Conservation (phyloP, 1,140 invertebrate genomes). For the Phenacoccus solenopsis region DNA sequence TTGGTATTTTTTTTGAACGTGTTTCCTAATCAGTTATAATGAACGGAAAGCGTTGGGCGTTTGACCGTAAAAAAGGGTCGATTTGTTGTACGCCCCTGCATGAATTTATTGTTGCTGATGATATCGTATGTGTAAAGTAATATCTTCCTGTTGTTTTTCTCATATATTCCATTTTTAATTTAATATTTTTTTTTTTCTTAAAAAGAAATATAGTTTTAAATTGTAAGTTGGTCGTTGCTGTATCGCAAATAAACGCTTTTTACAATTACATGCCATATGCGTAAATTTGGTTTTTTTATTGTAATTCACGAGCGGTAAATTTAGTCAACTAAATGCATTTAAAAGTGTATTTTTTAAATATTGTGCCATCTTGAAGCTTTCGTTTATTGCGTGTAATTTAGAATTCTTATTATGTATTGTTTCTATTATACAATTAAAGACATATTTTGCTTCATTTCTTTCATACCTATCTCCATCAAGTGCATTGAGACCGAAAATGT, state of each 20-base stretch:
- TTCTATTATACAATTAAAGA: neutral
- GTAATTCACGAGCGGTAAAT: neutral
- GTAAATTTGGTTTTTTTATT: neutral
- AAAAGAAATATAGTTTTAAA: neutral
- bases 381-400: constrained; percentile 4
- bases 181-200: neutral
- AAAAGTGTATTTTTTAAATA: neutral
- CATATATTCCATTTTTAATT: neutral
- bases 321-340: constrained; percentile 6
- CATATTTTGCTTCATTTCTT: neutral
- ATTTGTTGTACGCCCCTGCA: neutral
- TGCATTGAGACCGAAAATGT: no score
- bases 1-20: neutral
- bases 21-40: neutral
- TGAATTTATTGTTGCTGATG: neutral
- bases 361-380: constrained; percentile 13
- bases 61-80: neutral
- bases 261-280: neutral
- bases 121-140: neutral
- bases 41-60: neutral
- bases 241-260: neutral
- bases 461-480: no score
- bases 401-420: constrained; percentile 5
- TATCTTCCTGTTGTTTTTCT: constrained; percentile 1
- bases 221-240: neutral